Base-by-base conservation (phyloP, 2,113 vertebrate genomes). In the Tauraco erythrolophus region DNA sequence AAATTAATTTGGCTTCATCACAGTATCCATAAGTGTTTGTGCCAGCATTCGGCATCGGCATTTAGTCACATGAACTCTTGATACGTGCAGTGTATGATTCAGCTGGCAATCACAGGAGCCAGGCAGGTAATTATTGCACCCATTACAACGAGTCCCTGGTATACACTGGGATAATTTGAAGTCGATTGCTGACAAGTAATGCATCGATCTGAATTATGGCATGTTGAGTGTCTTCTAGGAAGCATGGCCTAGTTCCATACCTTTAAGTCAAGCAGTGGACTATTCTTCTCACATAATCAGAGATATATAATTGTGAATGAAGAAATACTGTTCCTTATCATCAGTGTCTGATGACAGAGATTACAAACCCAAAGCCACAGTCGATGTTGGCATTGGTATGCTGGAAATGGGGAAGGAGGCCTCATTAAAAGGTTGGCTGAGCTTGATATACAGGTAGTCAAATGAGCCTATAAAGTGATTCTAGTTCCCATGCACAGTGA, bases 371-470 rank as follows among this genome's bases (percentile, higher is more conserved):
- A 89, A 78, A 95, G 54, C 66, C 57, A 69, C 45, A 27, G 31
- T 0, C 54, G 57, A 56, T 77, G 41, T 45, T 85, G 78, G 57
- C 74, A 69, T 75, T 81, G 58, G 27, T 86, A 4, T 43, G 72
- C 82, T 94, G 60, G 60, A 95, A 93, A 25, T 56, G 51, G 51
- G 51, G 72, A 43, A 91, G 64, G 64, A 92, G 30, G 37, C 56
- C 58, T 16, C 23, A 57, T 4, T 23, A 17, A 58, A 88, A 78
- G 18, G 10, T 93, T 92, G 71, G 24, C 83, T 19, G 17, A 89
- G 43, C 90, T 86, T 86, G 88, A 93, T 84, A 84, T 7, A n/a
- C 85, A 64, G n/a, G 92, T 97, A 94, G 71, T 92, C 69, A 94
- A 68, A 96, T 92, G 60, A 96, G 33, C 60, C 61, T 85, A 22